These are phyloP conservation scores for Poecilia latipinna DNA, from an alignment of 2,113 vertebrate genomes.

Conservation along the genomic window DNA sequence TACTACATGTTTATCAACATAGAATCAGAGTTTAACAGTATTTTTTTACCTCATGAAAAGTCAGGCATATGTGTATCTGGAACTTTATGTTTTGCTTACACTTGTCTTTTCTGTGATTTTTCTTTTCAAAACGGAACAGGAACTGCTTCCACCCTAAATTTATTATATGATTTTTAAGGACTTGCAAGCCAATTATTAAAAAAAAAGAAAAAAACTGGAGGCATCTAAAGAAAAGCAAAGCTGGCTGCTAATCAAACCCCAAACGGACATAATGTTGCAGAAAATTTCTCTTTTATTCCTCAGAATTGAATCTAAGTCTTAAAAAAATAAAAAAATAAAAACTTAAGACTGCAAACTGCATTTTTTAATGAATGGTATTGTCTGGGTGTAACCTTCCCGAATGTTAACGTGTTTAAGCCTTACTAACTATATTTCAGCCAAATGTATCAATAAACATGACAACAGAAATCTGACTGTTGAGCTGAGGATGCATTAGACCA, in stretches of 20 bases:
- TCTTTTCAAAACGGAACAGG: conserved; percentile 3
- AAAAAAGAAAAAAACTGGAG: neutral
- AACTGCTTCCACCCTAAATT: neutral
- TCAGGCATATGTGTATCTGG: neutral
- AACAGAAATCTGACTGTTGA: neutral
- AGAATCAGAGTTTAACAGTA: conserved; percentile 26
- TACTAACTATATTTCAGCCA: neutral
- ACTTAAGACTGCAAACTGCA: no score
- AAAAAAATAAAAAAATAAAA: no score
- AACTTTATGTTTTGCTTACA: conserved; percentile 26
- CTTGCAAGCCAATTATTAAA: neutral
- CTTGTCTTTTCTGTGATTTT: conserved; percentile 54
- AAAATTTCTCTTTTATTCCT: neutral
- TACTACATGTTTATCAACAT: conserved; percentile 31
- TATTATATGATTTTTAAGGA: neutral
- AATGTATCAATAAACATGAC: neutral
- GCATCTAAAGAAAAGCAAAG: no score
- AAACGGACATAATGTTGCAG: neutral
- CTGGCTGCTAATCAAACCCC: neutral
- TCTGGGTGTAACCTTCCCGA: no score
- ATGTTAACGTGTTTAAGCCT: neutral
- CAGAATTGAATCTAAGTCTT: no score
- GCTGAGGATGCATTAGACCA: no score
- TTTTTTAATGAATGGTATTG: no score
- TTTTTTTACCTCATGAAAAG: conserved; percentile 27